These are phyloP conservation scores for Morpho deidamia DNA, from an alignment of 2,888 invertebrate species.

Conservation along the genomic window DNA sequence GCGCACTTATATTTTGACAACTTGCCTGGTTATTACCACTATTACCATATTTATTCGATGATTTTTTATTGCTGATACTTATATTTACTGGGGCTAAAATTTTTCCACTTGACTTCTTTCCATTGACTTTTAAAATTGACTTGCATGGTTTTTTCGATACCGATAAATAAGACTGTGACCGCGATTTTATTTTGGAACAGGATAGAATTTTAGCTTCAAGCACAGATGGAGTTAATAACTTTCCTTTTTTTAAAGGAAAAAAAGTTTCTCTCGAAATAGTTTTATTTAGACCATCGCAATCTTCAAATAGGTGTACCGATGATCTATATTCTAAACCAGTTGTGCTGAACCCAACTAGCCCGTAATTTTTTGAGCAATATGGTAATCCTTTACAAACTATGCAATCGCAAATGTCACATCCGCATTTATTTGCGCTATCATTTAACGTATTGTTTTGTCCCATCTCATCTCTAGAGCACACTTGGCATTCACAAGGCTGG, in stretches of 20 bases:
- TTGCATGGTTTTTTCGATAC: neutral
- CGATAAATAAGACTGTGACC: neutral
- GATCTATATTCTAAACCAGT: conserved; percentile 1
- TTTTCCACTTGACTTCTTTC: neutral
- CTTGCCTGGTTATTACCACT: neutral
- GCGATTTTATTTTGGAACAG: neutral
- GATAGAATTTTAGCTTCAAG: conserved; percentile 11
- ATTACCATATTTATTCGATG: neutral
- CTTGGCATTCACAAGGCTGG: conserved; percentile 31
- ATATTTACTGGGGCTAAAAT: neutral
- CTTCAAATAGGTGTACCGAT: neutral
- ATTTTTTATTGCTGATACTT: neutral
- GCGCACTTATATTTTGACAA: neutral
- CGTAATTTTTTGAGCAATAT: neutral
- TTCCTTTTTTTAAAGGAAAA: conserved; percentile 12
- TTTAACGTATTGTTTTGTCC: neutral
- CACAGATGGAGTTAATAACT: conserved; percentile 14
- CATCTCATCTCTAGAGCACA: conserved; percentile 21
- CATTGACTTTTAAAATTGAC: conserved; percentile 1
- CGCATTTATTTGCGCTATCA: conserved; percentile 17
- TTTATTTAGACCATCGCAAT: neutral
- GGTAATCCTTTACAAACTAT: conserved; percentile 26
- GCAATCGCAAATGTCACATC: conserved; percentile 32
- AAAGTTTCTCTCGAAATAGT: conserved; percentile 17
- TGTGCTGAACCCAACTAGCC: neutral